Evolutionary conservation across 1,140 invertebrate species (phyloP).

Genomic region (Drosophila mauritiana): DNA sequence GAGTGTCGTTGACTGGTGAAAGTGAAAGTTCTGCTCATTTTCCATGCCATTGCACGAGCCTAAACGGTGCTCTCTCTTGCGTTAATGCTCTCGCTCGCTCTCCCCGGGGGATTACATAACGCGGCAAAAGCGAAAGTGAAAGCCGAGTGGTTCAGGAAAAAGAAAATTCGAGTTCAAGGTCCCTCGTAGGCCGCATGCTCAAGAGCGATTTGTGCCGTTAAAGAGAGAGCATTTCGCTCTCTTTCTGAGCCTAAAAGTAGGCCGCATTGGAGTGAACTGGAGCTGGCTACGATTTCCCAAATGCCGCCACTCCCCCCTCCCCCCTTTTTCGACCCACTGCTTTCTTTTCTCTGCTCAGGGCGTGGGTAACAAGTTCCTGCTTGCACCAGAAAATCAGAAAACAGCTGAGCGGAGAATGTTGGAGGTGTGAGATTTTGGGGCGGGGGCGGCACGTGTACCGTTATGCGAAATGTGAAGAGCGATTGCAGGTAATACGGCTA

Average conservation of each 20-base stretch:
- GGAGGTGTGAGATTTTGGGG: conserved; percentile 16
- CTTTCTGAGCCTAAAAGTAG: conserved; percentile 68
- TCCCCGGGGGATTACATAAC: conserved; percentile 71
- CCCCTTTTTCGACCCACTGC: background rate
- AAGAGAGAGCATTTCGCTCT: conserved; percentile 16
- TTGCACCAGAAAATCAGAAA: conserved; percentile 61
- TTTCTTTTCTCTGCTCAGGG: conserved; percentile 23
- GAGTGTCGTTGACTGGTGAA: conserved; percentile 76
- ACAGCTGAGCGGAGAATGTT: conserved; percentile 63
- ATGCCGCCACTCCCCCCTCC: no score
- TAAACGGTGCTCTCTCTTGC: conserved; percentile 36
- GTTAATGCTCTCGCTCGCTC: conserved; percentile 4
- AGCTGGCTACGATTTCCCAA: background rate
- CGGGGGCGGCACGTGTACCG: conserved; percentile 44
- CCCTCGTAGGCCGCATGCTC: conserved; percentile 80
- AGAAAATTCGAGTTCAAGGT: conserved; percentile 80
- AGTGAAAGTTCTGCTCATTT: conserved; percentile 75
- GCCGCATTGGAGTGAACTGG: conserved; percentile 61
- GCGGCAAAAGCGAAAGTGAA: conserved; percentile 48
- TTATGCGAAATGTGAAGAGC: conserved; percentile 30
- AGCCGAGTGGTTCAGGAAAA: conserved; percentile 12
- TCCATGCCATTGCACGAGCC: conserved; percentile 70
- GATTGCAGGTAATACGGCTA: conserved; percentile 37
- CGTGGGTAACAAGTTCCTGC: conserved; percentile 68
- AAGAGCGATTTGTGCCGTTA: conserved; percentile 34